Conservation (phyloP, 2,888 invertebrate genomes). For the Trachelus tabidus region DNA sequence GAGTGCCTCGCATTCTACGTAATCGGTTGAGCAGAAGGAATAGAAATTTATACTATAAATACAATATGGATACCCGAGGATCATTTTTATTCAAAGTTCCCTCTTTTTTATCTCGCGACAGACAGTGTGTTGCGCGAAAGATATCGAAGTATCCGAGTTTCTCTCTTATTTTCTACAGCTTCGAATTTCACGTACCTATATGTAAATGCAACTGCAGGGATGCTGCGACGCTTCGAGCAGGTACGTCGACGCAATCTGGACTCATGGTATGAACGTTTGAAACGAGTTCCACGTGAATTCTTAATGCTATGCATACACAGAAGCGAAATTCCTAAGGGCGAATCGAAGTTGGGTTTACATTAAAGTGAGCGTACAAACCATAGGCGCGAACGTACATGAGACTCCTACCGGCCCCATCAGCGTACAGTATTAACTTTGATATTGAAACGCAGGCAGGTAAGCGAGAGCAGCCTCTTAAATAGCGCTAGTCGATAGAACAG, state of each 20-base stretch:
- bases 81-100: background rate
- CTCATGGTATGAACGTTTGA: background rate
- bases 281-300: background rate
- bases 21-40: background rate
- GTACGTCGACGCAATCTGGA: background rate
- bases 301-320: background rate
- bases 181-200: background rate
- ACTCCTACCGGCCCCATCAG: background rate
- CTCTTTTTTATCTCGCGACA: background rate
- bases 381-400: background rate
- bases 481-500: background rate
- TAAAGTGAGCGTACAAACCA: background rate
- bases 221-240: background rate
- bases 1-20: background rate
- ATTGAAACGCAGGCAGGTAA: background rate
- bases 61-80: background rate
- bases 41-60: background rate
- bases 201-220: background rate
- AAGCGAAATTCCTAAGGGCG: background rate
- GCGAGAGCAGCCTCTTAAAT: background rate
- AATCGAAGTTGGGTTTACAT: background rate
- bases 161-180: background rate
- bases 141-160: background rate
- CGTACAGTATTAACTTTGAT: background rate
- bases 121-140: background rate